Evolutionary conservation across 2,888 invertebrate genomes (phyloP), one percentile per base, ranked within the genome.

Genomic region (Leptothorax acervorum): DNA sequence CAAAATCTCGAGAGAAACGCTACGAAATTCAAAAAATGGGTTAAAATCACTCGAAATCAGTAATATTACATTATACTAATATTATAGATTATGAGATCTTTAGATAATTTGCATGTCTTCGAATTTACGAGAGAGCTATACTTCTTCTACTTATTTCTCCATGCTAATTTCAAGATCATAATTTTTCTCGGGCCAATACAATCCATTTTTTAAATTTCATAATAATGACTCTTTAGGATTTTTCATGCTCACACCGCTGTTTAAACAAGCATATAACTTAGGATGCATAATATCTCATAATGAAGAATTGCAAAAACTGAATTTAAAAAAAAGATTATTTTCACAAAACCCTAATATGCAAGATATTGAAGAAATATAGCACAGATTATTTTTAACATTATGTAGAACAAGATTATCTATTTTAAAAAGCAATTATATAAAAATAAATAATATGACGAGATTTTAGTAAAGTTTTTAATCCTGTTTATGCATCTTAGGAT

Each of bases 401-500:
- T 3, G 5, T 12, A 70, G 9, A 70, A 18, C 12, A 23, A 39
- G 15, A 71, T 23, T 12, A 23, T n/a, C 12, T 39, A 39, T 12
- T 35, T 53, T 8, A 3, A 51, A 42, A 28, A 23, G 23, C 28
- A 70, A 76, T 23, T 65, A 18, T 18, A 15, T 51, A 5, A 48
- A 62, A n/a, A 53, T 53, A 15, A 55, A 39, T 28, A 42, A 42
- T 68, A 6, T 55, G 11, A 5, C 3, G 45, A 3, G 4, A 8
- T 1, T 28, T 35, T 12, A 65, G 6, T 15, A 15, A 53, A 35
- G 9, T 35, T 11, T 28, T 48, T 18, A 57, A 15, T 12, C 9
- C 1, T 15, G 42, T 23, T 57, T 60, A 60, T 39, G 73, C 79
- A 81, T 73, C 60, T 57, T 81, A 60, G 48, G 28, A 18, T 93